A percentile compares a stretch with the other conserved stretches of the same genome.
Conservation (phyloP, 2,113 vertebrate species). For the Octodon degus region DNA sequence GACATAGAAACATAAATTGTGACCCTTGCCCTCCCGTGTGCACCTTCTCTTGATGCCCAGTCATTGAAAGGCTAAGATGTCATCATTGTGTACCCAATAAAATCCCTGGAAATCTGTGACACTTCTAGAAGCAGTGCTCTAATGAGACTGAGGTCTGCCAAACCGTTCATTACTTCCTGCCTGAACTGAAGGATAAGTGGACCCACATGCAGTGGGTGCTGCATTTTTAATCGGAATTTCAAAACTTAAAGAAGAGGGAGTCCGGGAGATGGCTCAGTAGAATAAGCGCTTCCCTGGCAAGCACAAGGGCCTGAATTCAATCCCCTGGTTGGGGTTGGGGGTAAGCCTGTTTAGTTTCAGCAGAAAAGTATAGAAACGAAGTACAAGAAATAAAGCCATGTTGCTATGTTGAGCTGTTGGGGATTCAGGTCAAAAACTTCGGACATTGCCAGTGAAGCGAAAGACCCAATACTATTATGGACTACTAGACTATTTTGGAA, state of each 20-base stretch:
- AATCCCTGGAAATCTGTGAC: neutral
- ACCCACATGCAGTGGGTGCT: neutral
- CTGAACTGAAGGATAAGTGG: neutral
- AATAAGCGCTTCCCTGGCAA: too few relatives aligned
- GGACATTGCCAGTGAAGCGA: too few relatives aligned
- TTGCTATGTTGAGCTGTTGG: too few relatives aligned
- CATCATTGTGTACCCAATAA: neutral
- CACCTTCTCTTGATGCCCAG: neutral
- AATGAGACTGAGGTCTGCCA: neutral
- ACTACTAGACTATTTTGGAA: too few relatives aligned
- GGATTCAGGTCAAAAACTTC: too few relatives aligned
- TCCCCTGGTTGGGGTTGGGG: too few relatives aligned
- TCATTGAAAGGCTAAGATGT: neutral
- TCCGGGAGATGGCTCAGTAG: too few relatives aligned
- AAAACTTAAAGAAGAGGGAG: neutral
- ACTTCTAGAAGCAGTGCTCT: neutral
- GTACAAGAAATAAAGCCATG: too few relatives aligned
- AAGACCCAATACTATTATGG: too few relatives aligned
- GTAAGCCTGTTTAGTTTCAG: too few relatives aligned
- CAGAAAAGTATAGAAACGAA: too few relatives aligned
- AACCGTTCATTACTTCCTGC: neutral
- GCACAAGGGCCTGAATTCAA: too few relatives aligned
- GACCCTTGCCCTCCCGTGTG: neutral
- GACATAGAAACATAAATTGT: neutral
- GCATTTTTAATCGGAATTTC: slow-evolving; percentile 38